Evolutionary conservation across 2,888 invertebrate species (phyloP), one percentile per base, ranked within the genome.

Genomic region (Dryobota labecula): DNA sequence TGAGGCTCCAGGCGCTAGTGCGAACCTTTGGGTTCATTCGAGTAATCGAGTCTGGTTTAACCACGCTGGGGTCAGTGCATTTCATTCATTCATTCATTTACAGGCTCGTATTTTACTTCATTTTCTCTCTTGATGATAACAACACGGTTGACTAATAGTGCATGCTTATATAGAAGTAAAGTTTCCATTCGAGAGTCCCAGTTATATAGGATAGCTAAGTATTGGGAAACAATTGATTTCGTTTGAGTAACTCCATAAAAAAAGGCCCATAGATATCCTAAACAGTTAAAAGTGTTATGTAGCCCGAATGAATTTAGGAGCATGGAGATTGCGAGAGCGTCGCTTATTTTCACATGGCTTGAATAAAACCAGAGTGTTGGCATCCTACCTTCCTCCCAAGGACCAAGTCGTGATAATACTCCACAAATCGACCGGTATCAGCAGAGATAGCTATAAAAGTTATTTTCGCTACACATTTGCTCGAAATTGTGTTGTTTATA

Each of bases 391-490:
- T 18, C 15, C 33, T 24, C 20, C 5, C 24, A 57, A 41, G 49
- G 54, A 27, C 18, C 20, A 47, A 63, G 45, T 38, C 61, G 41
- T 67, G 58, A 73, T 71, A 45, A 84, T 69, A 73, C 36, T 30
- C 30, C 38, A 65, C 66, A 57, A 76, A 84, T 84, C 58, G 54
- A 76, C 41, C 54, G 27, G 51, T 81, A 77, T 75, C 79, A 77
- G 53, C 70, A 67, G 64, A 70, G 18, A 68, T 64, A 33, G 83
- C 77, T 75, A 84, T 89, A 86, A 89, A 89, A 88, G 84, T 83
- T 89, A 89, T 89, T 89, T 88, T 85, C 62, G 82, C 69, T 62
- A 61, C 66, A 73, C 74, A 77, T 84, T 85, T 84, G 79, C 70
- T 62, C 47, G 76, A 78, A 83, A 81, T 78, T 78, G 74, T 65